Base-by-base conservation (phyloP, 2,797 vertebrate species). In the Stomatorhinus walkeri region DNA sequence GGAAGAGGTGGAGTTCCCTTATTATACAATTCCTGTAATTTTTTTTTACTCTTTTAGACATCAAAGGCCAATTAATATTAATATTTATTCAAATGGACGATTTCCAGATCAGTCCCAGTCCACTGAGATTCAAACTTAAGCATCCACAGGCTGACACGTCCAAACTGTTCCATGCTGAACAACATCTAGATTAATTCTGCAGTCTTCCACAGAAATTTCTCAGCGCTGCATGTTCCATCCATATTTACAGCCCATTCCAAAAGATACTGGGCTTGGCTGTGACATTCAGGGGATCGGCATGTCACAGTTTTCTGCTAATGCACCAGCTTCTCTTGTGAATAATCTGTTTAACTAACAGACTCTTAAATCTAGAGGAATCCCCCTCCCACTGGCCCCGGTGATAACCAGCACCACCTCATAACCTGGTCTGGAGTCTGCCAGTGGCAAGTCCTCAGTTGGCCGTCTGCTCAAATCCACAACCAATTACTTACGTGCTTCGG, bases 381-480 rank as follows among this genome's bases (percentile, higher is more conserved):
- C 6, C 32, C 48, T 32, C 10, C 85, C 32, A 14, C 0, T 1
- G 24, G 51, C 16, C 85, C 12, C 49, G 36, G 12, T 32, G 24
- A 28, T 32, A 86, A 51, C 49, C 51, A 54, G 7, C 22, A 86
- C 4, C 19, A 54, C n/a, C 8, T 43, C 5, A 7, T 49, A 72
- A 16, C 59, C 84, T 91, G 90, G 91, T 89, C 91, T 40, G 19
- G 8, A 46, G 40, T 83, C 79, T 40, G 79, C 81, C 91, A 89
- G 79, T 40, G 36, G 81, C n/a, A 91, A 89, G 89, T 14, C 32
- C 92, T 88, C 93, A 91, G 93, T 93, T 90, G 91, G 94, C 93
- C 91, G 93, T 94, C 94, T 94, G 94, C 93, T 94, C 94, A 94
- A 93, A 94, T 93, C 92, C 92, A 93, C 94, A 94, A 94, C 93